Base-by-base conservation (phyloP, 2,113 vertebrate genomes). In the Phocoena sinus region DNA sequence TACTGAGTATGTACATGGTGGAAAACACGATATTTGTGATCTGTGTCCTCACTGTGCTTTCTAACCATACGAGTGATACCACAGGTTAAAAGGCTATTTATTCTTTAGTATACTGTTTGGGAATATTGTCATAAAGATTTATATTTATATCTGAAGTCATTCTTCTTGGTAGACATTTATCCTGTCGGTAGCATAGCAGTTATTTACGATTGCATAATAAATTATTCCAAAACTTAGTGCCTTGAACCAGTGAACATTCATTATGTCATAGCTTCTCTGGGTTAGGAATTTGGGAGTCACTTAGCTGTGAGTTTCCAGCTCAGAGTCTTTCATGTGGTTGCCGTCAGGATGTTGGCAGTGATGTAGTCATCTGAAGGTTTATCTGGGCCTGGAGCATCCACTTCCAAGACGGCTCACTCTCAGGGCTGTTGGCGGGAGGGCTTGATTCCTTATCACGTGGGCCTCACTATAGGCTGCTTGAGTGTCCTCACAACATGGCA, bases 81-180 rank as follows among this genome's bases (percentile, higher is more conserved):
- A 47, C 21, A 95, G 67, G 31, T 89, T 95, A 70, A 73, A 76
- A 96, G 53, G 21, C 21, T 76, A 1, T 92, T 93, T 89, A 88
- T 83, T 93, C 58, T 96, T 93, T 95, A 71, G 17, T 38, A 14
- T 76, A 28, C n/a, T 81, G 8, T 82, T 93, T 91, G 28, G 33
- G 65, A 68, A 53, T 91, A 36, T 80, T 93, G 65, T 84, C 44
- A 17, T 80, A 62, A 76, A 84, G 53, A 76, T 77, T 89, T 71
- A 50, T 65, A 41, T 73, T 71, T 87, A 41, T 83, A 79, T 92
- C n/a, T 74, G 38, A 94, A 84, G 68, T 38, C 73, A 76, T 58
- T 80, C 25, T 93, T 94, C 67, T 85, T 96, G 44, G 36, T 91
- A 97, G 76, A 96, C 77, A 86, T 84, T 94, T 97, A 60, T 81